These are phyloP conservation scores for Galleria mellonella DNA, from an alignment of 1,140 invertebrate species.

Conservation along the genomic window DNA sequence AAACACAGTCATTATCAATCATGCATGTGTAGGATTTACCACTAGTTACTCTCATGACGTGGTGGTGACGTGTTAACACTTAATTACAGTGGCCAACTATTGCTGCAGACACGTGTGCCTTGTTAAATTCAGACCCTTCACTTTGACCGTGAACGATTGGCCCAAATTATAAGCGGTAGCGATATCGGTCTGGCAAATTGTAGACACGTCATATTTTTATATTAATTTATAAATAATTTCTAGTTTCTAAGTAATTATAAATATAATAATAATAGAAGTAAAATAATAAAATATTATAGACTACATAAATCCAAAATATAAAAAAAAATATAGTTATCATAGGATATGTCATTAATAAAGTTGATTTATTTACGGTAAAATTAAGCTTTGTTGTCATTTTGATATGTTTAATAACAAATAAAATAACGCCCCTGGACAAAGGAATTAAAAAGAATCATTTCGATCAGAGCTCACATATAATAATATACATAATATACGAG, in stretches of 20 bases:
- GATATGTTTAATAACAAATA: no score
- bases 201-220: not conserved
- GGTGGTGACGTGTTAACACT: slow-evolving; percentile 26
- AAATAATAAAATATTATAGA: not conserved
- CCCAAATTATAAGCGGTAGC: slow-evolving; percentile 10
- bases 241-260: not conserved
- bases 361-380: no score
- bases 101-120: slow-evolving; percentile 33
- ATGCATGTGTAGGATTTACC: no score
- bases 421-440: no score
- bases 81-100: slow-evolving; percentile 25
- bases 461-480: no score
- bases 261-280: not conserved
- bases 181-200: not conserved
- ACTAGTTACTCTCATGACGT: not conserved
- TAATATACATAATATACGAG: no score
- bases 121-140: slow-evolving; percentile 36
- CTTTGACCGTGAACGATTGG: slow-evolving; percentile 9
- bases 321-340: no score
- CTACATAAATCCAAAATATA: no score
- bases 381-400: no score
- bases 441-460: no score
- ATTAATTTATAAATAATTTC: not conserved
- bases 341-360: no score
- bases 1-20: no score